A percentile compares a stretch with the other conserved stretches of the same genome.
These are phyloP conservation scores for Aphodius granarius DNA, from an alignment of 2,888 invertebrate species.

Conservation along the genomic window DNA sequence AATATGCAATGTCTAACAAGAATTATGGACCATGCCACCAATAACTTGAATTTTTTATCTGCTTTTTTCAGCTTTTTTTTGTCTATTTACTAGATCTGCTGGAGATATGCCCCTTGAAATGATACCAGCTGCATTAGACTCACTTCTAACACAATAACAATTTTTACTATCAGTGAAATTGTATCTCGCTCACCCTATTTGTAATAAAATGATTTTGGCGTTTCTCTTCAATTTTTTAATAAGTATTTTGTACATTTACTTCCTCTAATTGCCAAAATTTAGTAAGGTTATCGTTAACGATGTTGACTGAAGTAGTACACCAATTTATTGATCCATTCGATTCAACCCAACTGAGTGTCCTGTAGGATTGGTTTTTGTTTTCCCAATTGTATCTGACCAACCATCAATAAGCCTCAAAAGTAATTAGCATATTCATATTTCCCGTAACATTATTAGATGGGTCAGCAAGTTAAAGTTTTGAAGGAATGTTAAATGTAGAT, in stretches of 20 bases:
- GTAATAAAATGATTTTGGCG: constrained; percentile 28
- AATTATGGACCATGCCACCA: constrained; percentile 22
- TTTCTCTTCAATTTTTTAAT: constrained; percentile 17
- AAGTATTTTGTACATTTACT: background rate
- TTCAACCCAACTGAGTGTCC: too few species aligned
- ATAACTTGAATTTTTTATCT: constrained; percentile 8
- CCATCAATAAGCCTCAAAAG: too few species aligned
- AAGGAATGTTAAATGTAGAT: too few species aligned
- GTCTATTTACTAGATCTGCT: background rate
- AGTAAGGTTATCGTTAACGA: background rate
- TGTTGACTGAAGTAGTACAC: too few species aligned
- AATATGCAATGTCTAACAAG: too few species aligned
- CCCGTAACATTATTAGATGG: too few species aligned
- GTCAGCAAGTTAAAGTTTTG: too few species aligned
- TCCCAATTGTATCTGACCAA: too few species aligned
- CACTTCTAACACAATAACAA: constrained; percentile 22
- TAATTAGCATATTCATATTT: too few species aligned
- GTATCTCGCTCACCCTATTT: constrained; percentile 18
- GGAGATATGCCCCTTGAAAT: constrained; percentile 11
- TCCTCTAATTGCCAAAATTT: constrained; percentile 35
- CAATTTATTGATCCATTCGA: too few species aligned
- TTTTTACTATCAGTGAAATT: background rate
- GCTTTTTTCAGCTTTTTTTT: too few species aligned
- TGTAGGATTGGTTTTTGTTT: too few species aligned
- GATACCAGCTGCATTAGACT: constrained; percentile 18